phyloP scores from a whole-genome alignment of 2,888 invertebrate genomes.

The Drosophila acutilabella region DNA sequence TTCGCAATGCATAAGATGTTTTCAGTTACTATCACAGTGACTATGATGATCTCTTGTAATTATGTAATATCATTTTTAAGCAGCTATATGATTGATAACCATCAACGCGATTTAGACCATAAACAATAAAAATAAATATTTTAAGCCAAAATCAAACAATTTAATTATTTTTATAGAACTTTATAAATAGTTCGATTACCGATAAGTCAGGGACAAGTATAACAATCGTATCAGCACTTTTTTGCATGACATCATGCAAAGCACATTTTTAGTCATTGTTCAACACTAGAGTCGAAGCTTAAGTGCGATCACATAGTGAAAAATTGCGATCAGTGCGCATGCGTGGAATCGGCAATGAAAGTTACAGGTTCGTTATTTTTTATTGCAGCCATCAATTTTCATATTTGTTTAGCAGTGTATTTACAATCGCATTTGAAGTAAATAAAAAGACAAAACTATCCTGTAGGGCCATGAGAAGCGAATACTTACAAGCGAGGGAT shows the following conservation, averaged over 20 bases:
- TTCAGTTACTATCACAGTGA: background rate
- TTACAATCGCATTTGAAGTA: background rate
- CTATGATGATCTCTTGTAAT: background rate
- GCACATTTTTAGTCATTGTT: slow-evolving; percentile 8
- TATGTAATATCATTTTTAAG: slow-evolving; percentile 24
- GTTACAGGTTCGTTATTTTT: slow-evolving; percentile 52
- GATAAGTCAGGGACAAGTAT: background rate
- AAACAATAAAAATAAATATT: slow-evolving; percentile 4
- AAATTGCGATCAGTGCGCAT: slow-evolving; percentile 58
- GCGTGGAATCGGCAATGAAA: slow-evolving; percentile 59
- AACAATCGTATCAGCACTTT: background rate
- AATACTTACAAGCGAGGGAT: slow-evolving; percentile 8
- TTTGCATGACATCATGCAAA: slow-evolving; percentile 35
- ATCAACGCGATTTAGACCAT: slow-evolving; percentile 6
- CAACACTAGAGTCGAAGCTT: slow-evolving; percentile 49
- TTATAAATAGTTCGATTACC: slow-evolving; percentile 13
- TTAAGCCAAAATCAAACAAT: slow-evolving; percentile 15
- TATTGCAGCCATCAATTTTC: slow-evolving; percentile 29
- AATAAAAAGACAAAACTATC: no score
- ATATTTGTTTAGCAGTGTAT: background rate
- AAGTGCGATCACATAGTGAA: slow-evolving; percentile 52
- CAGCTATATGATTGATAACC: slow-evolving; percentile 46
- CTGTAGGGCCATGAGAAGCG: background rate
- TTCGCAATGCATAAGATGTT: background rate
- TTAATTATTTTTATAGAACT: background rate